Conservation (phyloP, 2,888 invertebrate species). For the Oasisia sp. region DNA sequence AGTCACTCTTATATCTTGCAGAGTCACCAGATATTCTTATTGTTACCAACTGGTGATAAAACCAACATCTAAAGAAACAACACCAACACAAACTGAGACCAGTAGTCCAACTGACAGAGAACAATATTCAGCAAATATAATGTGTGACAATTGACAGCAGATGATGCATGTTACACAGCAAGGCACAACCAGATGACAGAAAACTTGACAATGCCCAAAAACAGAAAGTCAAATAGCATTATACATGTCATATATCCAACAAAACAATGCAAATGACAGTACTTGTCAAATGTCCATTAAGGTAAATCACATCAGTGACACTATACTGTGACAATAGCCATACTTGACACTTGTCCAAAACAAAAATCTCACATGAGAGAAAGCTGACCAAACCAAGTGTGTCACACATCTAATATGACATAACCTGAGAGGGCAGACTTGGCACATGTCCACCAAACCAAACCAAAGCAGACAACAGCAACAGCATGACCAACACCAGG, state of each 20-base stretch:
- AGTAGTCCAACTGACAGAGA: too few species aligned
- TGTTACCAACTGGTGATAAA: not conserved
- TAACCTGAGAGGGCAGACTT: not conserved
- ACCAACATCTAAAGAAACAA: not conserved
- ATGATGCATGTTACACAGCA: not conserved
- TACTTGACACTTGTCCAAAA: too few species aligned
- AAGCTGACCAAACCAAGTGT: not conserved
- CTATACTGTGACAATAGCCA: too few species aligned
- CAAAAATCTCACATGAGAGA: not conserved
- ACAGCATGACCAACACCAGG: not conserved
- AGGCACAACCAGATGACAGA: not conserved
- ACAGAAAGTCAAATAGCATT: not conserved
- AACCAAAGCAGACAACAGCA: not conserved
- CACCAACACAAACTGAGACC: too few species aligned
- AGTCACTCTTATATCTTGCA: too few species aligned
- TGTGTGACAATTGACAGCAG: not conserved
- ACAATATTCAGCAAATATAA: not conserved
- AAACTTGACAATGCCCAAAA: not conserved
- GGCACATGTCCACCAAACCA: not conserved
- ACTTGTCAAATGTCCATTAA: not conserved
- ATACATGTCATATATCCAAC: not conserved
- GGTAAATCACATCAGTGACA: too few species aligned
- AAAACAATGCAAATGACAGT: not conserved
- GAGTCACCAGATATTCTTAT: not conserved
- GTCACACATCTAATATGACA: not conserved